Evolutionary conservation across 2,797 vertebrate species (phyloP).

Genomic region (Chelmon rostratus): DNA sequence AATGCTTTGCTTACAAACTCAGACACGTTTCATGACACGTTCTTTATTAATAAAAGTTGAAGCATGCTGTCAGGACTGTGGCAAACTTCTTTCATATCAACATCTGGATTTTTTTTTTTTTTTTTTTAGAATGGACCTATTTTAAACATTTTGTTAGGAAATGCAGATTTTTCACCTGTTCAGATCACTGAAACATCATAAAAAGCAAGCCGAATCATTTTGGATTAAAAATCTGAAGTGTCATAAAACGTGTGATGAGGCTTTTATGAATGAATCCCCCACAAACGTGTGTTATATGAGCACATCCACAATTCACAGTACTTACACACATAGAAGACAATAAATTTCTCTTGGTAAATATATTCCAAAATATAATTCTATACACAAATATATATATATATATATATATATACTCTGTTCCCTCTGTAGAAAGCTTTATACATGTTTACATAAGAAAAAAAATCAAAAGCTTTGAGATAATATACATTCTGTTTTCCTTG

Average conservation of each 20-base stretch:
- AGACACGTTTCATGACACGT: constrained; percentile 41
- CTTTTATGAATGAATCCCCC: constrained; percentile 27
- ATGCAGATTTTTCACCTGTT: neutral
- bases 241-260: constrained; percentile 31
- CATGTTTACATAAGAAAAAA: constrained; percentile 90
- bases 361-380: constrained; percentile 95
- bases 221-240: constrained; percentile 6
- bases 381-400: constrained; percentile 95
- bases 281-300: constrained; percentile 38
- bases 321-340: constrained; percentile 84
- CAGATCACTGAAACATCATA: neutral
- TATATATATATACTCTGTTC: constrained; percentile 92
- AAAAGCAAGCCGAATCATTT: neutral
- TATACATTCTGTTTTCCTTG: constrained; percentile 90
- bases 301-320: constrained; percentile 93
- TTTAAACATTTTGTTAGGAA: too few relatives aligned
- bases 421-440: constrained; percentile 96
- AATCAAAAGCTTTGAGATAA: constrained; percentile 79
- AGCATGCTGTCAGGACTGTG: too few relatives aligned
- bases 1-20: constrained; percentile 5
- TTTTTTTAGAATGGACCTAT: too few relatives aligned
- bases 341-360: constrained; percentile 92
- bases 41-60: too few relatives aligned
- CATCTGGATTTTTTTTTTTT: too few relatives aligned
- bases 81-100: too few relatives aligned